Evolutionary conservation across 2,888 invertebrate species (phyloP), one percentile per base, ranked within the genome.

Genomic region (Drosophila multiciliata): DNA sequence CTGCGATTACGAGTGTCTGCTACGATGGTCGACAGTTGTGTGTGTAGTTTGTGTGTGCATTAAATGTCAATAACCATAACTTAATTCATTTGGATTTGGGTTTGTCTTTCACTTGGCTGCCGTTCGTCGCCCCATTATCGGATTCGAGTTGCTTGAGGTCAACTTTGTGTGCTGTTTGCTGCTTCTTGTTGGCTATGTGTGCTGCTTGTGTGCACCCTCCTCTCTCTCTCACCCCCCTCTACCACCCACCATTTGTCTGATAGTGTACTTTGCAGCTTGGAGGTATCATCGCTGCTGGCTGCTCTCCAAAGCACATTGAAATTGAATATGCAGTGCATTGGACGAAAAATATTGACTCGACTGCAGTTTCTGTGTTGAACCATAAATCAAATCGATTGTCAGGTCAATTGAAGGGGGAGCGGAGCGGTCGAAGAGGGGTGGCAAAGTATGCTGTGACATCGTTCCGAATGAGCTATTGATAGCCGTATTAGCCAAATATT

Each of bases 41-140:
- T 17, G 55, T 82, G 81, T 77, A 83, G 29, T 52, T n/a, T 23
- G 26, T 17, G 55, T 82, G 81, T 77, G 86, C 90, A 90, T 88
- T 90, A 88, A 86, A 90, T 86, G 90, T 89, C 87, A 90, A 87
- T 87, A 90, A 74, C 73, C 90, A 87, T 90, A 90, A 83, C 75
- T 87, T 83, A 88, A 83, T 88, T 89, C 87, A 83, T 80, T 88
- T 88, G 64, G 87, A 73, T 87, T 86, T 67, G 87, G 89, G 89
- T 78, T 89, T 84, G 89, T 87, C 84, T 83, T 83, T 83, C 83
- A 85, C 83, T 87, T 88, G 68, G 88, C 70, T 75, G 77, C 63
- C 73, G 75, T 75, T 74, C 66, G 26, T 66, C 55, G 61, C 58
- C 60, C 63, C 70, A 65, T 70, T 81, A 89, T 81, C 82, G 73